Conservation (phyloP, 1,140 invertebrate genomes). For the Bilobella aurantiaca region DNA sequence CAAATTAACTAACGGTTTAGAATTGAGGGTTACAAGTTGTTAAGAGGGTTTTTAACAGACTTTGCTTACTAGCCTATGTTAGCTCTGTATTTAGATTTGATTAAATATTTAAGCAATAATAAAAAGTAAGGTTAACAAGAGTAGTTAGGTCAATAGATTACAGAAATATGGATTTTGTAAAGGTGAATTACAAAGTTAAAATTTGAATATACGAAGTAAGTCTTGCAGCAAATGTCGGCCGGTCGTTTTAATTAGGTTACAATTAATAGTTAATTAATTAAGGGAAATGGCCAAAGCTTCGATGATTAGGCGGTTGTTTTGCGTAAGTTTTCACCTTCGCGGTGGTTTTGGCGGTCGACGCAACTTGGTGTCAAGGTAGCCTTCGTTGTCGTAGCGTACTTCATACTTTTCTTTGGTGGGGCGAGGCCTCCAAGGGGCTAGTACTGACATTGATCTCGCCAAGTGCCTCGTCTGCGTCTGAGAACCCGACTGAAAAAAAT, state of each 20-base stretch:
- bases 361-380: constrained; percentile 15
- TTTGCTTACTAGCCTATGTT: too few species aligned
- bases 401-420: constrained; percentile 60
- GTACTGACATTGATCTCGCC: constrained; percentile 68
- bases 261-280: neutral
- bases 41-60: neutral
- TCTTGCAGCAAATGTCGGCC: too few species aligned
- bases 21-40: neutral
- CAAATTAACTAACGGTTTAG: neutral
- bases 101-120: neutral
- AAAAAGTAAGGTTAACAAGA: neutral
- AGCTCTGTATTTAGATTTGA: neutral
- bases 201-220: too few species aligned
- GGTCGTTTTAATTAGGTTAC: too few species aligned
- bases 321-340: constrained; percentile 14
- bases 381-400: constrained; percentile 55
- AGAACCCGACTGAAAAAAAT: constrained; percentile 41
- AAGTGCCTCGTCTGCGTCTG: constrained; percentile 59
- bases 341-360: constrained; percentile 28
- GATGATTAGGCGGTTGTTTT: neutral
- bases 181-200: too few species aligned
- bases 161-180: too few species aligned
- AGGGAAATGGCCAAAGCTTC: neutral
- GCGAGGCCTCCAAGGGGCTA: constrained; percentile 69
- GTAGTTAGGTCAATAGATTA: neutral